Conservation (phyloP, 2,888 invertebrate species). For the Odontocerum albicorne region DNA sequence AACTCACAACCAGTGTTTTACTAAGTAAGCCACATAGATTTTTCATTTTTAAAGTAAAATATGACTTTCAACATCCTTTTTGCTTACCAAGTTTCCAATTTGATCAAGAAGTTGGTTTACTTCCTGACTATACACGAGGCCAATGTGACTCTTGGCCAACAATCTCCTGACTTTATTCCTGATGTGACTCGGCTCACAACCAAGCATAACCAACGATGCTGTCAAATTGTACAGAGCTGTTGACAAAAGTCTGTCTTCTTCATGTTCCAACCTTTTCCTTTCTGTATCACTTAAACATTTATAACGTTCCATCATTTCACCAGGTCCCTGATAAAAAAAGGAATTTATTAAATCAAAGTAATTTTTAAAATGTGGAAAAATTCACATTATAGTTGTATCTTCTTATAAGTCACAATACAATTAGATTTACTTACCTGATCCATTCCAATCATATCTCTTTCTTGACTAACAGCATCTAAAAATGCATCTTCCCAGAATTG, state of each 20-base stretch:
- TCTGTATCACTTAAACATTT: slow-evolving; percentile 91
- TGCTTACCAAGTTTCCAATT: slow-evolving; percentile 82
- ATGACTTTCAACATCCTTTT: too few relatives aligned
- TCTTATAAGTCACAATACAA: neutral
- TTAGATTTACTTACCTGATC: slow-evolving; percentile 69
- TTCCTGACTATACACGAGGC: slow-evolving; percentile 95
- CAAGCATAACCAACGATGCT: slow-evolving; percentile 92
- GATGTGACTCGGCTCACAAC: slow-evolving; percentile 80
- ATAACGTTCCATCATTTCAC: slow-evolving; percentile 99
- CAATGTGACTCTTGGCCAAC: slow-evolving; percentile 98
- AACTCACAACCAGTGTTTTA: too few relatives aligned
- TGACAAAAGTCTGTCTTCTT: slow-evolving; percentile 94
- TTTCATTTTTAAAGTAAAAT: too few relatives aligned
- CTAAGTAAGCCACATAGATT: too few relatives aligned
- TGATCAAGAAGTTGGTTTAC: slow-evolving; percentile 95
- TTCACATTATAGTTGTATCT: neutral
- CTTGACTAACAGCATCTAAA: slow-evolving; percentile 95
- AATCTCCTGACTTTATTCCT: slow-evolving; percentile 86
- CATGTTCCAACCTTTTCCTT: slow-evolving; percentile 92
- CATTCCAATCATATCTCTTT: slow-evolving; percentile 99
- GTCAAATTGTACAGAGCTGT: slow-evolving; percentile 96
- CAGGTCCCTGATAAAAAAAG: slow-evolving; percentile 66
- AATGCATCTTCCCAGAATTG: slow-evolving; percentile 99
- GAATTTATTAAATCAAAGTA: neutral
- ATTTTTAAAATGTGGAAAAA: neutral